A percentile compares a stretch with the other conserved stretches of the same genome.
Evolutionary conservation across 2,797 vertebrate genomes (phyloP).

Genomic region (Rhynchotus rufescens): DNA sequence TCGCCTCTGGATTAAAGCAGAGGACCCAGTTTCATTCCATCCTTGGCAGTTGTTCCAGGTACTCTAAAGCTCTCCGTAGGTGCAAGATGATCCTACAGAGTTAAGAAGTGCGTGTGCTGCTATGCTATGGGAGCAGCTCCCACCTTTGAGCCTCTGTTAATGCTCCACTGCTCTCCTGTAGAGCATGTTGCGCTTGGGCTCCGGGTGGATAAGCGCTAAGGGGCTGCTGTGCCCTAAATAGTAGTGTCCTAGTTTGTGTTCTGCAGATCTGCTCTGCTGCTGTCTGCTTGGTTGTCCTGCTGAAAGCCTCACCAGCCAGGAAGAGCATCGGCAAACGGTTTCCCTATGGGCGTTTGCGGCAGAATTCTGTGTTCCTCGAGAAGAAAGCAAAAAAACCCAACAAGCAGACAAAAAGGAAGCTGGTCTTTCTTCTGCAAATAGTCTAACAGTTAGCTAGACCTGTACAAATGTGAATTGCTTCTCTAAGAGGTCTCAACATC

Average conservation of each 20-base stretch:
- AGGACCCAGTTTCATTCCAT: neutral
- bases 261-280: neutral
- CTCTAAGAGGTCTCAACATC: neutral
- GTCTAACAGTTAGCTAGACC: neutral
- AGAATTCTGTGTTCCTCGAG: neutral
- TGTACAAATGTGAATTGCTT: neutral
- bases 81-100: neutral
- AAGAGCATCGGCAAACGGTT: neutral
- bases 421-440: neutral
- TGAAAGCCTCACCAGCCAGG: neutral
- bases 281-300: neutral
- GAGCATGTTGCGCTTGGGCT: slow-evolving; percentile 1
- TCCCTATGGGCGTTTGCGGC: neutral
- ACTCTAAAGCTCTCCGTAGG: neutral
- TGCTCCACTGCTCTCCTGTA: slow-evolving; percentile 21
- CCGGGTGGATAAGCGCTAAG: slow-evolving; percentile 43
- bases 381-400: neutral
- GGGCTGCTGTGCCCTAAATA: slow-evolving; percentile 62
- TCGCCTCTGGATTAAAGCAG: neutral
- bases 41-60: neutral
- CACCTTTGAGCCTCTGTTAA: neutral
- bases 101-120: neutral
- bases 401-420: neutral
- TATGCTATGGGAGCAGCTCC: neutral
- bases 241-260: slow-evolving; percentile 43